Percentiles rank a stretch among this genome's conserved stretches.
phyloP scores from a whole-genome alignment of 2,113 vertebrate species.

The Neoarius graeffei region DNA sequence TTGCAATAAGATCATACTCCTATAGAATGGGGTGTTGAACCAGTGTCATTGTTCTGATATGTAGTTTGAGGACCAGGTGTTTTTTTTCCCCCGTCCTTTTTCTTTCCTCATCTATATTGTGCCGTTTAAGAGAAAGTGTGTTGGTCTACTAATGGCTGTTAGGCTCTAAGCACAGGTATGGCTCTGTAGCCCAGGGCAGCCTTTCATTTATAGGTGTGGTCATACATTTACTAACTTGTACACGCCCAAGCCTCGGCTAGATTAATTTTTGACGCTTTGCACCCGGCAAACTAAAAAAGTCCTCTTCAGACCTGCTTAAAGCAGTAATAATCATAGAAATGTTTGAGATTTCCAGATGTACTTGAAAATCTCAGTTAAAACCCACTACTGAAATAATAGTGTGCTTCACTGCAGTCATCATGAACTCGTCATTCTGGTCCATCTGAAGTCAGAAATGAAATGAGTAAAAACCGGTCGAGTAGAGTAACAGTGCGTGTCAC shows the following conservation, averaged over 20 bases:
- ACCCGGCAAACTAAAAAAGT: not conserved
- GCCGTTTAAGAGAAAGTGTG: not conserved
- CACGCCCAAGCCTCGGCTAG: slow-evolving; percentile 15
- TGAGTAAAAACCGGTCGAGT: not conserved
- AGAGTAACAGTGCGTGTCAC: not conserved
- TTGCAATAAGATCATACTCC: no score
- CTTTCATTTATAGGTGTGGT: slow-evolving; percentile 47
- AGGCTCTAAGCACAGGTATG: slow-evolving; percentile 33
- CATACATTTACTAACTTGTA: not conserved
- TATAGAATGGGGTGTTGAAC: not conserved
- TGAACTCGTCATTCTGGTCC: not conserved
- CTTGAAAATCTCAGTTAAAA: not conserved
- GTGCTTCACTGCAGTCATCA: not conserved
- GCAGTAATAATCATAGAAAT: not conserved
- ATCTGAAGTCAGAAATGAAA: not conserved
- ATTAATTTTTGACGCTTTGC: not conserved
- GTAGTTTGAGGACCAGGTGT: not conserved
- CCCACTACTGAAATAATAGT: not conserved
- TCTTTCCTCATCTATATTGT: not conserved
- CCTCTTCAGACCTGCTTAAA: not conserved
- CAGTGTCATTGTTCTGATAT: not conserved
- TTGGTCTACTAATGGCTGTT: not conserved
- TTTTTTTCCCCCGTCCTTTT: not conserved
- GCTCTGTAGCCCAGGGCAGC: slow-evolving; percentile 27
- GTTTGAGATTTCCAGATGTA: not conserved